A percentile compares a stretch with the other conserved stretches of the same genome.
Evolutionary conservation across 2,797 vertebrate species (phyloP).

Genomic region (Acipenser ruthenus): DNA sequence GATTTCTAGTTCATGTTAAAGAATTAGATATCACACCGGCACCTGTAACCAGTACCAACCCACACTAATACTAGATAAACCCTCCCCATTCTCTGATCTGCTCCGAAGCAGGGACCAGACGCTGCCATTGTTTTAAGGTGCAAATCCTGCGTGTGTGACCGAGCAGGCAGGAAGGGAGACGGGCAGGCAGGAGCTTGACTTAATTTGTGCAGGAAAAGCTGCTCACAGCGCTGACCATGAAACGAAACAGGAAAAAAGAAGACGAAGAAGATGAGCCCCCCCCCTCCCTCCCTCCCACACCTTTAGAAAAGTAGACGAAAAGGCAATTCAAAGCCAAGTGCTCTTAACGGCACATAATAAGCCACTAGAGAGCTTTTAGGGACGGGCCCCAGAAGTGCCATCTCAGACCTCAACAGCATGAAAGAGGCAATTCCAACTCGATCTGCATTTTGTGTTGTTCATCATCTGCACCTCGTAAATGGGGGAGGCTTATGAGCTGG

Average conservation of each 20-base stretch:
- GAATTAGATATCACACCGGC: too few species aligned
- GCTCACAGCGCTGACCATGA: background rate
- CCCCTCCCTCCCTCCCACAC: background rate
- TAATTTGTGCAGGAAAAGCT: background rate
- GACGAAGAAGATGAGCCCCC: conserved; percentile 57
- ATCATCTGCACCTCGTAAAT: conserved; percentile 41
- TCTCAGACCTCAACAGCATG: conserved; percentile 80
- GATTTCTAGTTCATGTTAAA: too few species aligned
- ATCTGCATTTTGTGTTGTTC: conserved; percentile 78
- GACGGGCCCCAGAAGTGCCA: conserved; percentile 66
- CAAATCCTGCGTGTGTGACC: conserved; percentile 48
- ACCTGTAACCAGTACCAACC: too few species aligned
- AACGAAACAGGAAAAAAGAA: conserved; percentile 64
- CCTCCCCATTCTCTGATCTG: too few species aligned
- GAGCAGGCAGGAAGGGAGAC: conserved; percentile 10
- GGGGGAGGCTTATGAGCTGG: conserved; percentile 9
- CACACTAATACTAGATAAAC: too few species aligned
- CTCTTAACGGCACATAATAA: conserved; percentile 95
- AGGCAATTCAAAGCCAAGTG: conserved; percentile 97
- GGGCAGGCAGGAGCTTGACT: background rate
- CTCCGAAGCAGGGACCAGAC: conserved; percentile 22
- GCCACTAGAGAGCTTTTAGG: conserved; percentile 89
- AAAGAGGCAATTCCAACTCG: conserved; percentile 86
- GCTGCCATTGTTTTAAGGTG: conserved; percentile 56
- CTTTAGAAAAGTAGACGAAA: conserved; percentile 70